phyloP scores from a whole-genome alignment of 2,797 vertebrate species.

The Sternotherus odoratus region DNA sequence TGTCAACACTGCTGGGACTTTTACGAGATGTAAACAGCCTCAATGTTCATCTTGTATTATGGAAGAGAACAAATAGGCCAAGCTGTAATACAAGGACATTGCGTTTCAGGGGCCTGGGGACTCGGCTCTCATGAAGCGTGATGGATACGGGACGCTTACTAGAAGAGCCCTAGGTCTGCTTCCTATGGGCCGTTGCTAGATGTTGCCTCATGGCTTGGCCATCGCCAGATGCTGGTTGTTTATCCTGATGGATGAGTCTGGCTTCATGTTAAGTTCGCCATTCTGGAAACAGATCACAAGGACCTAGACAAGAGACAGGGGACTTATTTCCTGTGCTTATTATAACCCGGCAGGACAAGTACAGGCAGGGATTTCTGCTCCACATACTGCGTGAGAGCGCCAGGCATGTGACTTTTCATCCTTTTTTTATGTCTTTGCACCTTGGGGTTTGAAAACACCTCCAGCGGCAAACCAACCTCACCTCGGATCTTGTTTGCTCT shows the following conservation, averaged over 20 bases:
- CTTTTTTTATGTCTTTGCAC: background rate
- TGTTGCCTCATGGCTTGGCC: background rate
- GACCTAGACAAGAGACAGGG: background rate
- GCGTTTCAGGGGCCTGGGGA: background rate
- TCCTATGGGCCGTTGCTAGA: background rate
- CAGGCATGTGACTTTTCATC: background rate
- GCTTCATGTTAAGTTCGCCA: background rate
- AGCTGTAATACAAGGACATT: background rate
- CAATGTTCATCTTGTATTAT: background rate
- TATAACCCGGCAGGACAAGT: background rate
- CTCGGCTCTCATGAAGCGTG: fast-evolving
- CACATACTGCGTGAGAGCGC: background rate
- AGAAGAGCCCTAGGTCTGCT: background rate
- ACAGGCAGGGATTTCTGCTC: background rate
- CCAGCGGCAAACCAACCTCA: background rate
- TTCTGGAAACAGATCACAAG: background rate
- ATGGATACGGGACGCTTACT: background rate
- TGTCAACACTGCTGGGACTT: background rate
- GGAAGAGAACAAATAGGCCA: background rate
- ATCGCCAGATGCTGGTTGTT: background rate
- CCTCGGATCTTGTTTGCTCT: background rate
- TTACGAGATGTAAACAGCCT: background rate
- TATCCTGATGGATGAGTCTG: background rate
- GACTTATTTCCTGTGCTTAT: background rate
- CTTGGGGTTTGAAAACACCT: background rate